Conservation (phyloP, 2,113 vertebrate species). For the Pardalotus punctatus region DNA sequence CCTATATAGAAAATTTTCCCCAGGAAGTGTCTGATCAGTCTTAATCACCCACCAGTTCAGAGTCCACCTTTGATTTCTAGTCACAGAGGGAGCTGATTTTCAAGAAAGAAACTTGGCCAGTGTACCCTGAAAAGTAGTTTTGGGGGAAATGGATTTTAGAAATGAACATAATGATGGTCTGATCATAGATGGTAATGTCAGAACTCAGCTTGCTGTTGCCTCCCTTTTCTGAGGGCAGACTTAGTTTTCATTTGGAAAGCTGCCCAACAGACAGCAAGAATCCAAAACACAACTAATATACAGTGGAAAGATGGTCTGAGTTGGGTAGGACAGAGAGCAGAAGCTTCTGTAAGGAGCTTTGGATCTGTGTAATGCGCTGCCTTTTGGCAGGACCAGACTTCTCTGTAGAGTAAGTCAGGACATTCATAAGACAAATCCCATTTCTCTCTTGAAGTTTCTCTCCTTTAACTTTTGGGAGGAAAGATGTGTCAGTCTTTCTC, state of each 20-base stretch:
- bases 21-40: background rate
- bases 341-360: background rate
- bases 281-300: background rate
- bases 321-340: background rate
- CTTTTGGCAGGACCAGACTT: background rate
- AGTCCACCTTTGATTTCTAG: background rate
- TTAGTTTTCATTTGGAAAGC: background rate
- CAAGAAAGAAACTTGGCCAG: background rate
- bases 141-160: background rate
- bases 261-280: background rate
- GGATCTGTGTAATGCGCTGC: background rate
- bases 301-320: background rate
- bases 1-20: background rate
- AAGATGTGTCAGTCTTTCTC: background rate
- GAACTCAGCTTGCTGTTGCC: background rate
- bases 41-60: background rate
- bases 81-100: constrained; percentile 7
- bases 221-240: background rate
- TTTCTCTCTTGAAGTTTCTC: background rate
- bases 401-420: background rate
- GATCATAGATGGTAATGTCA: background rate
- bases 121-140: background rate
- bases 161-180: background rate
- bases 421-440: background rate
- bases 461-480: background rate